Percentiles rank a stretch among this genome's conserved stretches.
Evolutionary conservation across 2,797 vertebrate genomes (phyloP).

Genomic region (Microtus obscurus): DNA sequence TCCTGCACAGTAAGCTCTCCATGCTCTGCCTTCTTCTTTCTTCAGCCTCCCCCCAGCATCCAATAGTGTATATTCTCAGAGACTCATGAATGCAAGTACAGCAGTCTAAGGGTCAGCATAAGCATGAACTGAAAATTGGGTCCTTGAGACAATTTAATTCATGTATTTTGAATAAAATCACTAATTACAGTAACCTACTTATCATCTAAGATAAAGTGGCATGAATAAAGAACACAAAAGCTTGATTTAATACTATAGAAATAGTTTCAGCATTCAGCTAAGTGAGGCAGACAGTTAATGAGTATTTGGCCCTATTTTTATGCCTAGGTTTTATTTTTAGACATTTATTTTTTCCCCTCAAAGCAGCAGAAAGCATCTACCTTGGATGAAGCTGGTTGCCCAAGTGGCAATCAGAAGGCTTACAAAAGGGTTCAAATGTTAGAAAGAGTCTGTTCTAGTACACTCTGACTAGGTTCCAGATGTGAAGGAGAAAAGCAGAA

Average conservation of each 20-base stretch:
- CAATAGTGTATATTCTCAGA: conserved; percentile 20
- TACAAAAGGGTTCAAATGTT: conserved; percentile 76
- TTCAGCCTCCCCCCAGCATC: not conserved
- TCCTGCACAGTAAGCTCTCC: not conserved
- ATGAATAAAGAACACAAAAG: conserved; percentile 75
- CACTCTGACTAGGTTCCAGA: conserved; percentile 70
- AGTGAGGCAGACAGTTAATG: conserved; percentile 80
- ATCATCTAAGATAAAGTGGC: conserved; percentile 75
- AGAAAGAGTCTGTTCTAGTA: conserved; percentile 56
- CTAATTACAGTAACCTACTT: conserved; percentile 78
- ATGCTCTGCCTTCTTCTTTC: not conserved
- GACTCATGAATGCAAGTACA: not conserved
- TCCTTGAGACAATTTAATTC: conserved; percentile 67
- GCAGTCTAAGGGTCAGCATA: conserved; percentile 47
- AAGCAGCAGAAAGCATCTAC: conserved; percentile 76
- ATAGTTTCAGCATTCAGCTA: conserved; percentile 81
- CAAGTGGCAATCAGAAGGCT: conserved; percentile 76
- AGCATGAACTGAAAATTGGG: conserved; percentile 62
- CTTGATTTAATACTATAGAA: conserved; percentile 80
- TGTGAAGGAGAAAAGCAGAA: conserved; percentile 49
- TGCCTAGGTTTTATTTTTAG: conserved; percentile 82
- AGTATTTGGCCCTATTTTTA: conserved; percentile 83
- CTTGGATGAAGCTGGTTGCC: conserved; percentile 73
- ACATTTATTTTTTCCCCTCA: conserved; percentile 65
- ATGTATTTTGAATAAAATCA: conserved; percentile 71